Evolutionary conservation across 2,113 vertebrate species (phyloP).

Genomic region (Corvus moneduloides): DNA sequence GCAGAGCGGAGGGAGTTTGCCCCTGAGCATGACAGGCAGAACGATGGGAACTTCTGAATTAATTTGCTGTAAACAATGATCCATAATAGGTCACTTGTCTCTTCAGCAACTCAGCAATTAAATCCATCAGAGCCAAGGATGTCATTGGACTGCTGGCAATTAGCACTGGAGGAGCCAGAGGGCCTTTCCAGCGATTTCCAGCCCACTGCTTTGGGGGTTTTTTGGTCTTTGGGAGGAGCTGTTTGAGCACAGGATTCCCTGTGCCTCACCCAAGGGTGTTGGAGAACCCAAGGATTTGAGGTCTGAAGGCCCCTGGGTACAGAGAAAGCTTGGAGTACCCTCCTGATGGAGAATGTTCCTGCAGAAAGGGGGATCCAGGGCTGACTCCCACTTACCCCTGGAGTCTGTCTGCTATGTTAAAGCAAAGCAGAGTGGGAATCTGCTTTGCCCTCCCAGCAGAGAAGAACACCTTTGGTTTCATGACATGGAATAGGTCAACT

Average conservation of each 20-base stretch:
- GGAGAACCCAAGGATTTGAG: not conserved
- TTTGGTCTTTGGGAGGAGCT: not conserved
- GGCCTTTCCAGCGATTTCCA: not conserved
- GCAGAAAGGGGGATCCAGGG: not conserved
- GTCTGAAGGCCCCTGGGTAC: not conserved
- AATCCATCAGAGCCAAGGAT: not conserved
- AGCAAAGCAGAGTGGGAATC: not conserved
- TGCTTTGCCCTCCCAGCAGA: not conserved
- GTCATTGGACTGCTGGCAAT: conserved; percentile 9
- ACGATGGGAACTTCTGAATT: conserved; percentile 20
- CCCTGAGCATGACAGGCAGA: conserved; percentile 25
- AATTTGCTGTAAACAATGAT: conserved; percentile 54
- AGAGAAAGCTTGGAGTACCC: accelerated
- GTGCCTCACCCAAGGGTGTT: not conserved
- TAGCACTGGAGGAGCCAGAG: not conserved
- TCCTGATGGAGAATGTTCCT: not conserved
- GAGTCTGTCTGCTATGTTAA: accelerated
- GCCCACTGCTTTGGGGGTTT: not conserved
- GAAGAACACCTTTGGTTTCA: not conserved
- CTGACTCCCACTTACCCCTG: not conserved
- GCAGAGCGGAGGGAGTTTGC: not conserved
- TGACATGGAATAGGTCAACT: not conserved
- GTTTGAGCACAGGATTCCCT: not conserved
- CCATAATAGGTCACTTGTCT: conserved; percentile 47
- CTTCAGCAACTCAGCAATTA: conserved; percentile 16